Base-by-base conservation (phyloP, 2,888 invertebrate genomes). In the Epinotia brunnichana region DNA sequence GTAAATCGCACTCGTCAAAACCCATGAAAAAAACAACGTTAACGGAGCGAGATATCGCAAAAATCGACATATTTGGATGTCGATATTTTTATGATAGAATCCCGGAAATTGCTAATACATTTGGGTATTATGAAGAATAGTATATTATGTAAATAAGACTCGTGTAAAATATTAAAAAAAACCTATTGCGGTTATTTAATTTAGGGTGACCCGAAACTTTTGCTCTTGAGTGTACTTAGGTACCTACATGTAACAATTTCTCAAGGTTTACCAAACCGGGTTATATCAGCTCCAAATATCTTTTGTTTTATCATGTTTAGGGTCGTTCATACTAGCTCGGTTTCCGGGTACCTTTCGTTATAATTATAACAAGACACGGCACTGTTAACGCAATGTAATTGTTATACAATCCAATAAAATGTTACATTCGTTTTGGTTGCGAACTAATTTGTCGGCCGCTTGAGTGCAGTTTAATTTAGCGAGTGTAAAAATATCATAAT, bases 271-370 rank as follows among this genome's bases (percentile, higher is more conserved):
- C 69, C 53, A 53, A 69, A 73, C 57, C 59, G 57, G 73, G 73
- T 59, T 62, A 56, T 61, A 61, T 35, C 60, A 54, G 39, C 56
- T 48, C 35, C 35, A 17, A 69, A 57, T 63, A 73, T 53, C 57
- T 69, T 68, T 73, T 62, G 67, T 63, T 69, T 73, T 69, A 68
- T 57, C 61, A 56, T 60, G 64, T 57, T 73, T 68, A 35, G 19
- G 19, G 57, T 70, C 56, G 51, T 57, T 68, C 68, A 48, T 64
- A 66, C 71, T 59, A 66, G 13, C 41, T 24, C 9, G 21, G 24
- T 72, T 44, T 67, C 17, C 62, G 51, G 35, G 35, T 63, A 63
- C 44, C 17, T 24, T 53, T 60, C 53, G 21, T 44, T n/a, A 54
- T 19, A 53, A 54, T 44, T n/a, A 54, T 19, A 53, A 54, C 24